Evolutionary conservation across 2,113 vertebrate species (phyloP).

Genomic region (Oreocharis arfaki): DNA sequence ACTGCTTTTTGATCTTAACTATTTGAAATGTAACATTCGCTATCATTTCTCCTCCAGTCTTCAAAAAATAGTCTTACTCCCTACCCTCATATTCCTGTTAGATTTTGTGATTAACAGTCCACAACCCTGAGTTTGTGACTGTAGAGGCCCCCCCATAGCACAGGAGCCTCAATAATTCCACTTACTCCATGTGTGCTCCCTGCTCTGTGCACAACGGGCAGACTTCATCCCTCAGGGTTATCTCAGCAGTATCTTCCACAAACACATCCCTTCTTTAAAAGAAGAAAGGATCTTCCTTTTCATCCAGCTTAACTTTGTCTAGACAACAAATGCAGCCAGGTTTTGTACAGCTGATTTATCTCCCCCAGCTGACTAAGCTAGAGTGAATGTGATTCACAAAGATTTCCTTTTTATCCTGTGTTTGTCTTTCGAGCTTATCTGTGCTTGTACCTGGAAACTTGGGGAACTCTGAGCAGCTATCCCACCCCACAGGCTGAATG

Average conservation of each 20-base stretch:
- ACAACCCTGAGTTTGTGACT: neutral
- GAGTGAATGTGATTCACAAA: neutral
- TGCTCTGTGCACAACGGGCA: neutral
- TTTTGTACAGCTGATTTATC: neutral
- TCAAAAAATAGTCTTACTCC: neutral
- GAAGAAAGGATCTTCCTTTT: neutral
- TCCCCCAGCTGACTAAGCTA: neutral
- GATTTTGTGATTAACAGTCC: neutral
- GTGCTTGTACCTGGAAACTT: neutral
- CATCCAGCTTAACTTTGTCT: neutral
- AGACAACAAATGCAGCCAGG: neutral
- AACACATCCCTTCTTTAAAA: neutral
- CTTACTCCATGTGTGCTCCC: neutral
- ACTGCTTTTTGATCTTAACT: neutral
- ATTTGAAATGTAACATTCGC: neutral
- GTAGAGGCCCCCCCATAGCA: neutral
- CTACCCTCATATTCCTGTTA: neutral
- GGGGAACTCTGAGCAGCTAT: neutral
- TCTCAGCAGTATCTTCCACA: neutral
- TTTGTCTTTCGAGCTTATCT: neutral
- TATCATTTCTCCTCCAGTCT: neutral
- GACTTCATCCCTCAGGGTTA: neutral
- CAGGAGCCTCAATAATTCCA: neutral
- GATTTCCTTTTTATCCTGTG: slow-evolving; percentile 10
- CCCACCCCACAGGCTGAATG: neutral